A percentile compares a stretch with the other conserved stretches of the same genome.
Conservation (phyloP, 2,888 invertebrate species). For the Sinelater perroti region DNA sequence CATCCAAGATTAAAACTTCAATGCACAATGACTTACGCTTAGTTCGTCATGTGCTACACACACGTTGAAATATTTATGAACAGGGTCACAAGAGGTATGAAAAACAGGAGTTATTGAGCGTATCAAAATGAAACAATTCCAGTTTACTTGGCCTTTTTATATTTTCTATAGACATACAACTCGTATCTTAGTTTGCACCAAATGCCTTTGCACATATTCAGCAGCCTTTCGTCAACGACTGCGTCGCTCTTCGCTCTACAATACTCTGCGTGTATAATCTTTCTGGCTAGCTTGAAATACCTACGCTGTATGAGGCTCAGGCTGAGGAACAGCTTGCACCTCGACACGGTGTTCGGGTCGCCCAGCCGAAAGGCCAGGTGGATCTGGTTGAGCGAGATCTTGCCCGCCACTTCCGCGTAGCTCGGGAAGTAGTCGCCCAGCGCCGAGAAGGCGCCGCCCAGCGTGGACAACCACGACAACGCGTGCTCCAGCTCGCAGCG, state of each 20-base stretch:
- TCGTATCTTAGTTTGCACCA: slow-evolving; percentile 83
- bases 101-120: too few species aligned
- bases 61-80: too few species aligned
- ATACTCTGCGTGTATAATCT: slow-evolving; percentile 69
- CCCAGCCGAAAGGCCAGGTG: slow-evolving; percentile 81
- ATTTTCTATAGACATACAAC: slow-evolving; percentile 48
- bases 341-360: slow-evolving; percentile 80
- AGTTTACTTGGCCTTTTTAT: neutral
- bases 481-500: slow-evolving; percentile 81
- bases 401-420: slow-evolving; percentile 88
- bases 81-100: too few species aligned
- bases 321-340: slow-evolving; percentile 87
- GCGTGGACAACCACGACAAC: slow-evolving; percentile 94
- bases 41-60: too few species aligned
- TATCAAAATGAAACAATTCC: too few species aligned
- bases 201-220: slow-evolving; percentile 86
- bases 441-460: slow-evolving; percentile 96
- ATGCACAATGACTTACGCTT: too few species aligned
- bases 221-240: slow-evolving; percentile 69
- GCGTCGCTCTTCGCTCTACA: slow-evolving; percentile 55
- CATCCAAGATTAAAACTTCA: too few species aligned
- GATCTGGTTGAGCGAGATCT: slow-evolving; percentile 86
- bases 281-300: slow-evolving; percentile 68
- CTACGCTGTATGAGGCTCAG: slow-evolving; percentile 88
- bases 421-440: slow-evolving; percentile 86